Evolutionary conservation across 2,888 invertebrate genomes (phyloP).

Genomic region (Sipha maydis): DNA sequence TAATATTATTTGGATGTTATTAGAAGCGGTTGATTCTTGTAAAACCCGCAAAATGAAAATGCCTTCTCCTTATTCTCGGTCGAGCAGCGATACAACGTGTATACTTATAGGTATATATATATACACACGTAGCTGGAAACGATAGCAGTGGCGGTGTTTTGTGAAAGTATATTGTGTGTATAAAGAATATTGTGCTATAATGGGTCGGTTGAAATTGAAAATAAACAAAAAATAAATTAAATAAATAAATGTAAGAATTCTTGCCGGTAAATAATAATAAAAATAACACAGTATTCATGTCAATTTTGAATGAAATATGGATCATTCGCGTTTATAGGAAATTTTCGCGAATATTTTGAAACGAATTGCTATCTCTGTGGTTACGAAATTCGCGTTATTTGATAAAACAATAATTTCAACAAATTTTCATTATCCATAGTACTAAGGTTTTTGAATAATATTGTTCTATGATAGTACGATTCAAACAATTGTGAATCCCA

Average conservation of each 20-base stretch:
- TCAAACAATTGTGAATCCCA: too few species aligned
- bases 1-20: constrained; percentile 23
- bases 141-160: not conserved
- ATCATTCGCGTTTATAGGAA: not conserved
- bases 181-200: constrained; percentile 11
- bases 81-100: not conserved
- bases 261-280: constrained; percentile 12
- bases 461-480: too few species aligned
- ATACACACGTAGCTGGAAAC: not conserved
- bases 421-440: too few species aligned
- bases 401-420: too few species aligned
- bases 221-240: constrained; percentile 30
- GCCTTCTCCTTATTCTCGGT: not conserved
- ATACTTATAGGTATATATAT: not conserved
- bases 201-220: constrained; percentile 41
- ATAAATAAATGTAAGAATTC: constrained; percentile 5
- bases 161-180: not conserved
- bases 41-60: constrained; percentile 34
- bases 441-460: too few species aligned
- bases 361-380: too few species aligned
- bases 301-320: not conserved
- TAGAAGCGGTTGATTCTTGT: constrained; percentile 29
- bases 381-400: too few species aligned
- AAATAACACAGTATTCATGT: not conserved
- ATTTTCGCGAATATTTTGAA: not conserved